A percentile compares a stretch with the other conserved stretches of the same genome.
These are phyloP conservation scores for Merops nubicus DNA, from an alignment of 2,113 vertebrate genomes.

Conservation along the genomic window DNA sequence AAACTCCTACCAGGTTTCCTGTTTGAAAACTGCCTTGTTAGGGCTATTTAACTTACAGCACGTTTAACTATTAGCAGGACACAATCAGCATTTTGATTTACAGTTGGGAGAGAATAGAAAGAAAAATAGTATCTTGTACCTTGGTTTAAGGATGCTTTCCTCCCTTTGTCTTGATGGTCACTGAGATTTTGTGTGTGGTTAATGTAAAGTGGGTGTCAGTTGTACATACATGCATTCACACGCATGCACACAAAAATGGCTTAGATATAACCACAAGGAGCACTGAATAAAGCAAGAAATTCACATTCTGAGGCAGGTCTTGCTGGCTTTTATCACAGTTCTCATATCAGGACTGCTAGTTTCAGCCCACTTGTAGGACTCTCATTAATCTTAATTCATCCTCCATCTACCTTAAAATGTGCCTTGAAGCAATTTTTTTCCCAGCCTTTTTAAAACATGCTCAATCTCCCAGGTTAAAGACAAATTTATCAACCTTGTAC, in stretches of 20 bases:
- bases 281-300: slow-evolving; percentile 27
- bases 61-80: slow-evolving; percentile 18
- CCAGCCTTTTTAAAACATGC: slow-evolving; percentile 40
- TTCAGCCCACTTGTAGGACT: slow-evolving; percentile 50
- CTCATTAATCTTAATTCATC: slow-evolving; percentile 74
- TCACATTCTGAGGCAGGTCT: slow-evolving; percentile 47
- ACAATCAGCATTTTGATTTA: slow-evolving; percentile 1
- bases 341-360: slow-evolving; percentile 34
- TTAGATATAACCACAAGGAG: background rate
- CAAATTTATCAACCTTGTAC: slow-evolving; percentile 56
- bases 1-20: slow-evolving; percentile 33
- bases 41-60: slow-evolving; percentile 15
- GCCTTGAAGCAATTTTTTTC: slow-evolving; percentile 53
- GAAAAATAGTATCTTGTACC: background rate
- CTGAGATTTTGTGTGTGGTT: background rate
- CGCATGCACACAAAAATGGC: background rate
- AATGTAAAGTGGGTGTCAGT: background rate
- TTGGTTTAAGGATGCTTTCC: background rate
- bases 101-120: background rate
- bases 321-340: slow-evolving; percentile 50
- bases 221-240: background rate
- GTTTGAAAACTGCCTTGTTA: slow-evolving; percentile 47
- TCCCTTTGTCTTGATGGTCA: background rate
- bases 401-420: slow-evolving; percentile 57
- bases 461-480: slow-evolving; percentile 52